These are phyloP conservation scores for Proterorhinus semilunaris DNA, from an alignment of 2,113 vertebrate species.

Conservation along the genomic window DNA sequence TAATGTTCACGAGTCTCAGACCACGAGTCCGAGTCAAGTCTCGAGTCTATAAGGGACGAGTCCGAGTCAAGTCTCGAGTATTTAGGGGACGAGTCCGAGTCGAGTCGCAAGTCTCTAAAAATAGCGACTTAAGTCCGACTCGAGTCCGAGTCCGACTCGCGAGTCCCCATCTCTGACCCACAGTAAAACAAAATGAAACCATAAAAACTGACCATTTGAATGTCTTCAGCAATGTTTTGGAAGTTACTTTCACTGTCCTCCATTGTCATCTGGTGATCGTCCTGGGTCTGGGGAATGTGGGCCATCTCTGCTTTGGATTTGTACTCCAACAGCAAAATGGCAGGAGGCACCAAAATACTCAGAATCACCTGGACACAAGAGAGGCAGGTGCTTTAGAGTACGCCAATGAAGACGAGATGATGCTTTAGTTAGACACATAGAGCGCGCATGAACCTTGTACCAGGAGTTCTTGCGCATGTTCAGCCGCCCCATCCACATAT, in stretches of 20 bases:
- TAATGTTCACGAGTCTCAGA: no score
- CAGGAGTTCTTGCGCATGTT: conserved; percentile 99
- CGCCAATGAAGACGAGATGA: not conserved
- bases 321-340: conserved; percentile 95
- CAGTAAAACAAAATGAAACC: no score
- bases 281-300: conserved; percentile 97
- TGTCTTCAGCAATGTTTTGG: conserved; percentile 86
- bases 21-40: no score
- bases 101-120: no score
- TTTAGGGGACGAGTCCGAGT: no score
- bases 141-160: no score
- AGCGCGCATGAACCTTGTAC: conserved; percentile 90
- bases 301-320: conserved; percentile 99
- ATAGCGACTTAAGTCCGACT: no score
- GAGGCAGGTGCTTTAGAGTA: conserved; percentile 33
- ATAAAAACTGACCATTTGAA: conserved; percentile 82
- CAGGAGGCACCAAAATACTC: conserved; percentile 94
- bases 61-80: no score
- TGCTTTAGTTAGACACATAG: conserved; percentile 33
- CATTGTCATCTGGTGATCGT: conserved; percentile 98
- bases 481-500: conserved; percentile 99
- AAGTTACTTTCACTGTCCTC: conserved; percentile 98
- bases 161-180: no score
- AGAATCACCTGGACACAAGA: conserved; percentile 87
- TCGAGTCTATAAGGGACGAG: no score